These are phyloP conservation scores for Mus spretus DNA, from an alignment of 2,797 vertebrate genomes.

Conservation along the genomic window DNA sequence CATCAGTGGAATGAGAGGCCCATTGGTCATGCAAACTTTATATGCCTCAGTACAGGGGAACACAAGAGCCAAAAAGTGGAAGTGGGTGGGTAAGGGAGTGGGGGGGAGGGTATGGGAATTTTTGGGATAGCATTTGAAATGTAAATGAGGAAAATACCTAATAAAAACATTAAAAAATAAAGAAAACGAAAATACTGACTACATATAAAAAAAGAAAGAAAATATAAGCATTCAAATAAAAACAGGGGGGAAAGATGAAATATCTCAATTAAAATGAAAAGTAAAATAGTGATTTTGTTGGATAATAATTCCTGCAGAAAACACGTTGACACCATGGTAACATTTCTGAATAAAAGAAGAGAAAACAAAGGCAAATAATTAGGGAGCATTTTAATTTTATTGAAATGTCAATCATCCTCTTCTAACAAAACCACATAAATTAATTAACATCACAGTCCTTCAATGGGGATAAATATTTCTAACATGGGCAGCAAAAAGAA, in stretches of 20 bases:
- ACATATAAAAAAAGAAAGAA: neutral
- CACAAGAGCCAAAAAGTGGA: no score
- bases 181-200: no score
- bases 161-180: no score
- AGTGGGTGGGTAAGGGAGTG: no score
- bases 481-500: neutral
- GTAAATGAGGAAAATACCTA: no score
- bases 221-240: conserved; percentile 7
- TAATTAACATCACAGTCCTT: neutral
- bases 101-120: no score
- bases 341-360: conserved; percentile 18
- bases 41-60: no score
- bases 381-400: neutral
- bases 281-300: conserved; percentile 12
- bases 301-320: conserved; percentile 55
- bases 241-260: conserved; percentile 35
- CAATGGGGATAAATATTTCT: neutral
- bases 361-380: conserved; percentile 38
- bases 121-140: no score
- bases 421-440: neutral
- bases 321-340: neutral
- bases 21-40: no score
- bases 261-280: conserved; percentile 39
- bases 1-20: no score
- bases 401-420: neutral